phyloP scores from a whole-genome alignment of 1,140 invertebrate species.

The Gryllus bimaculatus region DNA sequence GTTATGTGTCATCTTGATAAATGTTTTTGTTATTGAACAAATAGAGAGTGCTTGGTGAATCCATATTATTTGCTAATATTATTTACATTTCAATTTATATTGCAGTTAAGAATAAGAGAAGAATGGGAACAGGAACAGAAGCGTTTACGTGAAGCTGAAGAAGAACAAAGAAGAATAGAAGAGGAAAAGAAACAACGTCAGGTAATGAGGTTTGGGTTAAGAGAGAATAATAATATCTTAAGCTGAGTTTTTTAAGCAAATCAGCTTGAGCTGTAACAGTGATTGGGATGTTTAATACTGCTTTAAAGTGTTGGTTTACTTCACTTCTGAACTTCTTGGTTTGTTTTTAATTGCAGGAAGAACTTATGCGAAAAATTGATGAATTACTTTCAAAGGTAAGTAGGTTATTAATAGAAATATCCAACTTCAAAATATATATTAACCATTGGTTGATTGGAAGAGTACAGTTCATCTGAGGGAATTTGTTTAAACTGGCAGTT shows the following conservation, averaged over 20 bases:
- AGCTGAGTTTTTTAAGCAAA: neutral
- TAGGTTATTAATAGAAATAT: neutral
- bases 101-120: conserved; percentile 37
- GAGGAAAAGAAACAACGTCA: conserved; percentile 25
- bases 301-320: neutral
- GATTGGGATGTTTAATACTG: neutral
- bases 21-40: too few relatives aligned
- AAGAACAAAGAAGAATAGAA: conserved; percentile 31
- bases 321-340: neutral
- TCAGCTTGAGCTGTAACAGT: neutral
- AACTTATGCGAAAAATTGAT: conserved; percentile 42
- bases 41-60: too few relatives aligned
- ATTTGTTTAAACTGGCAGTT: too few relatives aligned
- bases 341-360: conserved; percentile 27
- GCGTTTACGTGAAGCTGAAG: conserved; percentile 32
- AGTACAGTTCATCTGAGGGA: too few relatives aligned
- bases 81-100: neutral
- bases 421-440: too few relatives aligned
- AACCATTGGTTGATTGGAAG: too few relatives aligned
- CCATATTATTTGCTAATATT: too few relatives aligned
- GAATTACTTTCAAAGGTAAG: conserved; percentile 45
- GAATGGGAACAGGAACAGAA: conserved; percentile 30
- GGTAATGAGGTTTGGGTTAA: conserved; percentile 7
- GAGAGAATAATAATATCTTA: neutral
- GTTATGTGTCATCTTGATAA: too few relatives aligned